These are phyloP conservation scores for Nemotelus nigrinus DNA, from an alignment of 2,888 invertebrate genomes.

Conservation along the genomic window DNA sequence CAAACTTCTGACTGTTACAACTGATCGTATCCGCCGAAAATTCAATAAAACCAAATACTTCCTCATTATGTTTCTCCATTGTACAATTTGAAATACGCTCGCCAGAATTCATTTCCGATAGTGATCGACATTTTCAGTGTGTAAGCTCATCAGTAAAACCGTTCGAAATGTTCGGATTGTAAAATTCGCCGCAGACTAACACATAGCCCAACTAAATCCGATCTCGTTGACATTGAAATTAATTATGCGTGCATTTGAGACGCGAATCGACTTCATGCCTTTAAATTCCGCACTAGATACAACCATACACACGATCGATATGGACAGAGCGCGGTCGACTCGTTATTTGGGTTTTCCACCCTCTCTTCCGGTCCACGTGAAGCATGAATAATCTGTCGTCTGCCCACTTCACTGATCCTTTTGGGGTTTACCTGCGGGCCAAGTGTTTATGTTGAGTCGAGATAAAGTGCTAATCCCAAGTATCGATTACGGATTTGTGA, in stretches of 20 bases:
- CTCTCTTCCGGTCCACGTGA: background rate
- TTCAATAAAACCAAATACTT: no score
- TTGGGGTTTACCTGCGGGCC: background rate
- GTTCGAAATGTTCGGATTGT: no score
- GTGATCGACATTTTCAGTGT: no score
- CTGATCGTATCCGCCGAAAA: no score
- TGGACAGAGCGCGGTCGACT: background rate
- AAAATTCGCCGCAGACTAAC: no score
- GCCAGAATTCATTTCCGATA: no score
- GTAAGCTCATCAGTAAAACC: no score
- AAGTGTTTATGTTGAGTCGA: background rate
- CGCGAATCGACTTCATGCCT: background rate
- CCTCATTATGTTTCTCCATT: no score
- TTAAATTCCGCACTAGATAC: no score
- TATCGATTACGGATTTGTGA: slow-evolving; percentile 4
- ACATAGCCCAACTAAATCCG: background rate
- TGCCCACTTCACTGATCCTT: background rate
- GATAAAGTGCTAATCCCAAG: slow-evolving; percentile 11
- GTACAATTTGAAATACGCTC: no score
- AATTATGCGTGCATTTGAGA: slow-evolving; percentile 21
- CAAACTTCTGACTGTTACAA: no score
- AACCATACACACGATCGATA: no score
- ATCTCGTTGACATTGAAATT: slow-evolving; percentile 23
- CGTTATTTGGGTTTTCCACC: background rate
- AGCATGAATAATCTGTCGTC: slow-evolving; percentile 1